These are phyloP conservation scores for Rutilus rutilus DNA, from an alignment of 2,113 vertebrate species.

Conservation along the genomic window DNA sequence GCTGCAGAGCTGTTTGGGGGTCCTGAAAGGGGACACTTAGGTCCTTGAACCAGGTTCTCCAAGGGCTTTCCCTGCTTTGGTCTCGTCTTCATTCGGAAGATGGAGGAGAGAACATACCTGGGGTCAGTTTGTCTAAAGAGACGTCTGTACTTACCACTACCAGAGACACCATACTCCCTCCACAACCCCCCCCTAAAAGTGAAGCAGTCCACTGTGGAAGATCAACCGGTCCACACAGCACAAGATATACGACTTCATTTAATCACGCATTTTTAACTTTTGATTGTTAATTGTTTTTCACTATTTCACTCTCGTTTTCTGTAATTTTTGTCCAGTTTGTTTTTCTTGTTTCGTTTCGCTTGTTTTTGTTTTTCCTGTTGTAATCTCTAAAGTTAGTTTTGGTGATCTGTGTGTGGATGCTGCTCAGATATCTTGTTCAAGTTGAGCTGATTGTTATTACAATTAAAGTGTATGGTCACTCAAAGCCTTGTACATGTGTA, in stretches of 20 bases:
- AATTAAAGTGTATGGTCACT: conserved; percentile 75
- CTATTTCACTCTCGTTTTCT: conserved; percentile 59
- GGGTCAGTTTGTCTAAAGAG: conserved; percentile 71
- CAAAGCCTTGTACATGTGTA: conserved; percentile 78
- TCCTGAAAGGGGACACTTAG: conserved; percentile 96
- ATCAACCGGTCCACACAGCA: conserved; percentile 61
- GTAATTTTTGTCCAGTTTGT: conserved; percentile 66
- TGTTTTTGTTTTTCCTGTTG: conserved; percentile 70
- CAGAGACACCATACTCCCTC: conserved; percentile 64
- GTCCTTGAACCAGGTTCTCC: conserved; percentile 65
- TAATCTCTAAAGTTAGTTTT: conserved; percentile 76
- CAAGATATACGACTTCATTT: conserved; percentile 70
- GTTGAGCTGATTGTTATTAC: conserved; percentile 69
- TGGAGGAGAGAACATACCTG: conserved; percentile 66
- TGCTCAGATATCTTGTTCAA: conserved; percentile 75
- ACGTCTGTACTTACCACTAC: conserved; percentile 72
- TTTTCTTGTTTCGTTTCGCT: conserved; percentile 66
- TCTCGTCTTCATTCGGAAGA: conserved; percentile 69
- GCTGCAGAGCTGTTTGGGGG: conserved; percentile 93
- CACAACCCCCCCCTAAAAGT: conserved; percentile 58
- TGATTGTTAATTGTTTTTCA: conserved; percentile 77
- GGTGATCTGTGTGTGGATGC: conserved; percentile 72
- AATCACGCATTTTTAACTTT: conserved; percentile 69
- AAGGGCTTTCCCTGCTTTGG: conserved; percentile 82
- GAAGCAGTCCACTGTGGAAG: conserved; percentile 57